Evolutionary conservation across 2,888 invertebrate species (phyloP).

Genomic region (Chalcis sispes): DNA sequence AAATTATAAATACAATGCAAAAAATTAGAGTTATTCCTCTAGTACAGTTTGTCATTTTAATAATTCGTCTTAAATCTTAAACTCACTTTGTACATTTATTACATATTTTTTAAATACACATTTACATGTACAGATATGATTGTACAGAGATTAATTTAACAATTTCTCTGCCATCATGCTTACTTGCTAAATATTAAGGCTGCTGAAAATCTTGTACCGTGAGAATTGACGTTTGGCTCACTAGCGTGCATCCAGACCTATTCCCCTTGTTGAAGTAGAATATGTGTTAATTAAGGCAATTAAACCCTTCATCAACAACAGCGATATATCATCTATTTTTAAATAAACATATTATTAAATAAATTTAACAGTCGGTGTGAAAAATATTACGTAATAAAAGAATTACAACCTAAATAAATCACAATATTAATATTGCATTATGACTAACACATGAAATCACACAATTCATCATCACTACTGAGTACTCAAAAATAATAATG

Average conservation of each 20-base stretch:
- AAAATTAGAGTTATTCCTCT: slow-evolving; percentile 19
- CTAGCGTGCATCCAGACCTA: slow-evolving; percentile 48
- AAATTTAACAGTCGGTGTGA: slow-evolving; percentile 19
- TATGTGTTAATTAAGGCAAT: slow-evolving; percentile 34
- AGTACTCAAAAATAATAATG: slow-evolving; percentile 14
- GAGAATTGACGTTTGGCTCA: slow-evolving; percentile 54
- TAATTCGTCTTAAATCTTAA: slow-evolving; percentile 52
- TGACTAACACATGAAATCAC: slow-evolving; percentile 9
- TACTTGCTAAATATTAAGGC: slow-evolving; percentile 57
- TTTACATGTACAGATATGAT: slow-evolving; percentile 51
- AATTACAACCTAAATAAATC: slow-evolving; percentile 46
- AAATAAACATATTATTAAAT: slow-evolving; percentile 32
- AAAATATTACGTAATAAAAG: slow-evolving; percentile 28
- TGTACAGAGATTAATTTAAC: slow-evolving; percentile 36
- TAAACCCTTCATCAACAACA: slow-evolving; percentile 38
- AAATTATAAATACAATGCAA: slow-evolving; percentile 39
- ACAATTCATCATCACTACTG: slow-evolving; percentile 22
- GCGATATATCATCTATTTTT: slow-evolving; percentile 33
- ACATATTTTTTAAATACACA: slow-evolving; percentile 53
- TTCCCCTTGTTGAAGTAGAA: slow-evolving; percentile 33
- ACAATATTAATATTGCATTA: slow-evolving; percentile 36
- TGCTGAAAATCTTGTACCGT: slow-evolving; percentile 54
- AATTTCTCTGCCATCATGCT: slow-evolving; percentile 37
- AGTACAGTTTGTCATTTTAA: slow-evolving; percentile 32
- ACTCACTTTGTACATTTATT: slow-evolving; percentile 62